phyloP scores from a whole-genome alignment of 2,888 invertebrate genomes.

The Pandemis corylana region DNA sequence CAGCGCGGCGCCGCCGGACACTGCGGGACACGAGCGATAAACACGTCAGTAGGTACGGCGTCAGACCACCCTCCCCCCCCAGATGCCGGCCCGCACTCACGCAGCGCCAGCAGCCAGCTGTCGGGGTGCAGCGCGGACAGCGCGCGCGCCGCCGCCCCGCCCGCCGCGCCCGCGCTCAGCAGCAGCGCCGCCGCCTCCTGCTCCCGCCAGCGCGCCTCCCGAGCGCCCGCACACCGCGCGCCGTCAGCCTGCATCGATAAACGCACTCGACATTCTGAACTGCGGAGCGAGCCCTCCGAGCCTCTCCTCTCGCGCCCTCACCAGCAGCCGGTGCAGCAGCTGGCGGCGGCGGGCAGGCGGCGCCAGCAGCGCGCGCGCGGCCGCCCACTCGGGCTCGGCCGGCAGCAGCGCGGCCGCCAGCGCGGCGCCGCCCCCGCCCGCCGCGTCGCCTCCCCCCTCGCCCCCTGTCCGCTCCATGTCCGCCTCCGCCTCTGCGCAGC shows the following conservation, averaged over 20 bases:
- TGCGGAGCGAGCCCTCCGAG: neutral
- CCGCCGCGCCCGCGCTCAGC: slow-evolving; percentile 47
- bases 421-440: slow-evolving; percentile 51
- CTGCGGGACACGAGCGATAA: slow-evolving; percentile 3
- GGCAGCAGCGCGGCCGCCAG: slow-evolving; percentile 48
- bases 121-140: slow-evolving; percentile 40
- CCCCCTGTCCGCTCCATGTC: slow-evolving; percentile 42
- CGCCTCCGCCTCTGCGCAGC: slow-evolving; percentile 54
- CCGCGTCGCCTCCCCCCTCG: slow-evolving; percentile 33
- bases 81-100: slow-evolving; percentile 8
- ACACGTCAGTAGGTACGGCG: neutral
- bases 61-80: too few species aligned
- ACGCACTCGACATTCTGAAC: neutral
- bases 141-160: slow-evolving; percentile 50
- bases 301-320: neutral
- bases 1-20: slow-evolving; percentile 50
- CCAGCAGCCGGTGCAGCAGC: slow-evolving; percentile 12
- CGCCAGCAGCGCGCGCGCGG: slow-evolving; percentile 38
- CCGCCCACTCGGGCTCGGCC: slow-evolving; percentile 35
- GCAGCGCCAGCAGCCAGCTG: slow-evolving; percentile 25
- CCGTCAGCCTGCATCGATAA: neutral
- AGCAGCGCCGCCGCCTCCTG: slow-evolving; percentile 42
- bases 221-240: neutral
- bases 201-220: slow-evolving; percentile 41
- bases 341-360: slow-evolving; percentile 9